phyloP scores from a whole-genome alignment of 2,797 vertebrate species.

The Fundulus diaphanus region DNA sequence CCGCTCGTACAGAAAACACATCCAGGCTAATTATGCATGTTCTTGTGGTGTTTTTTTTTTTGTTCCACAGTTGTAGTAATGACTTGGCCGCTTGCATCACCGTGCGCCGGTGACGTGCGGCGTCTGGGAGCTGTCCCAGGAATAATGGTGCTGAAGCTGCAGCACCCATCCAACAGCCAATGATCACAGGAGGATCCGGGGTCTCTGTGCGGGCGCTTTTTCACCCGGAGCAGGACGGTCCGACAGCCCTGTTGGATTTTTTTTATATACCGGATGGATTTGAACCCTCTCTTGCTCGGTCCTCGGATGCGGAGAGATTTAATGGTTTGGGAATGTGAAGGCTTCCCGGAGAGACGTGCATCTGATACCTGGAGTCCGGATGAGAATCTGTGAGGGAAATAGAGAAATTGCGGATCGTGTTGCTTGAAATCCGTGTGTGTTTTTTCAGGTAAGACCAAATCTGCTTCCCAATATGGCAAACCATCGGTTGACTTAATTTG shows the following conservation, averaged over 20 bases:
- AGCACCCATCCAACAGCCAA: slow-evolving; percentile 71
- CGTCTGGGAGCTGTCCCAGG: slow-evolving; percentile 92
- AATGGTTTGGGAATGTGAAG: slow-evolving; percentile 45
- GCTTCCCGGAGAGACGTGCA: slow-evolving; percentile 48
- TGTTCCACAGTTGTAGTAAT: slow-evolving; percentile 49
- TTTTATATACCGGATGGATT: slow-evolving; percentile 48
- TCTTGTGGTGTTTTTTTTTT: slow-evolving; percentile 41
- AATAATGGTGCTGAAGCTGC: slow-evolving; percentile 90
- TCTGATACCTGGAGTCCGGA: slow-evolving; percentile 61
- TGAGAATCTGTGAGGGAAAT: slow-evolving; percentile 40
- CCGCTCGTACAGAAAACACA: slow-evolving; percentile 6
- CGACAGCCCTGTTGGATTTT: slow-evolving; percentile 54
- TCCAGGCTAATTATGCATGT: slow-evolving; percentile 15
- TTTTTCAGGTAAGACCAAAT: slow-evolving; percentile 72
- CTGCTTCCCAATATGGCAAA: slow-evolving; percentile 48
- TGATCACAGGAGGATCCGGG: slow-evolving; percentile 67
- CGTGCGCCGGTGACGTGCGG: slow-evolving; percentile 78
- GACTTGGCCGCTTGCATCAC: slow-evolving; percentile 77
- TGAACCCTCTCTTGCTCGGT: slow-evolving; percentile 33
- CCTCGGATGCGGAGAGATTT: slow-evolving; percentile 36
- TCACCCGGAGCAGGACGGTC: slow-evolving; percentile 67
- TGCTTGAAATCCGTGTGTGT: slow-evolving; percentile 52
- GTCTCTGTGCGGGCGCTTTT: slow-evolving; percentile 55
- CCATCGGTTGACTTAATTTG: slow-evolving; percentile 55
- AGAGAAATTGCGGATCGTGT: slow-evolving; percentile 57